Evolutionary conservation across 2,113 vertebrate genomes (phyloP), one percentile per base, ranked within the genome.

Genomic region (Mus spicilegus): DNA sequence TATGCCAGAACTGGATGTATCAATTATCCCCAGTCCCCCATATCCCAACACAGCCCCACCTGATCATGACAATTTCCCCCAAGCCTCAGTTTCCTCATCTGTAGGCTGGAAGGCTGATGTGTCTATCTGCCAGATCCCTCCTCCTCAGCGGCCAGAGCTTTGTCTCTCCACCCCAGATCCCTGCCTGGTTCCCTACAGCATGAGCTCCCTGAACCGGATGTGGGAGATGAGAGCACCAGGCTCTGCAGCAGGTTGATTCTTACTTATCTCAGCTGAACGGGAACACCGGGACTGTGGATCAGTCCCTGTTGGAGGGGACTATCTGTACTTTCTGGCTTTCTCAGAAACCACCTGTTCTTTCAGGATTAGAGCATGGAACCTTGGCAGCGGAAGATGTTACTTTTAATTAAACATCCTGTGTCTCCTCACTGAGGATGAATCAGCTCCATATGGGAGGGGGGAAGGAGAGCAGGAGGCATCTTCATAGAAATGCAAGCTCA

Each of bases 321-420:
- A 2, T 84, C 51, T 72, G 42, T 65, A 63, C 65, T 56, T 86
- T 61, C 70, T 58, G 87, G 86, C 70, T 69, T 86, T 92, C 61
- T 86, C 22, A 9, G 77, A 97, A 96, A 75, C 69, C 82, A 95
- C 95, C 93, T 95, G 94, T 75, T 91, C 70, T 90, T 90, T 91
- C 78, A 9, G 89, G 78, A 90, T 93, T 93, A 93, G 82, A 73
- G 30, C 77, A 87, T 65, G n/a, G 87, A 90, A 69, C 96, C 87
- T 94, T 89, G 86, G 89, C 96, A 82, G 42, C 92, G 86, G 61
- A 30, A 93, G 85, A 75, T 7, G 30, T 75, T 76, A 13, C 96
- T 95, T 93, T 85, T 80, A 88, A 84, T 95, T 75, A 93, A 91
- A 96, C 93, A 90, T 95, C 82, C 61, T 87, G 86, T 80, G 33